Conservation (phyloP, 2,888 invertebrate genomes). For the Bedellia somnulentella region DNA sequence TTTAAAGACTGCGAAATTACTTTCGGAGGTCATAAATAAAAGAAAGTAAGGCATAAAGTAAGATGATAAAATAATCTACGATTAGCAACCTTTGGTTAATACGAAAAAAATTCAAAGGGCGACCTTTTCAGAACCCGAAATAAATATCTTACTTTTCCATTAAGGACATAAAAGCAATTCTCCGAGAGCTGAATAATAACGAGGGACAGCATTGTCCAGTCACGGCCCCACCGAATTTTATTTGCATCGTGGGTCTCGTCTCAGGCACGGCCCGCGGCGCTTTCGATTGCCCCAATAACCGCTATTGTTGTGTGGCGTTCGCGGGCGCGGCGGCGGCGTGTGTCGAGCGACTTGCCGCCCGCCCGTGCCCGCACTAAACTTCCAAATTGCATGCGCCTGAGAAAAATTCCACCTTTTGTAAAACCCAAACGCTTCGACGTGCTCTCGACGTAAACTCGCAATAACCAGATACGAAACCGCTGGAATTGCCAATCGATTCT, state of each 20-base stretch:
- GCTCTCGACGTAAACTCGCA: conserved; percentile 34
- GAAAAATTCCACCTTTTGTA: conserved; percentile 48
- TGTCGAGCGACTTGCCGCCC: conserved; percentile 12
- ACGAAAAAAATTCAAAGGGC: conserved; percentile 36
- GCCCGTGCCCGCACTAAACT: conserved; percentile 31
- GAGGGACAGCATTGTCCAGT: conserved; percentile 52
- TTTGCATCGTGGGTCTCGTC: conserved; percentile 48
- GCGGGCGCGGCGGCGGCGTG: conserved; percentile 14
- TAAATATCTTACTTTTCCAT: conserved; percentile 23
- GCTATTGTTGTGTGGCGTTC: conserved; percentile 32
- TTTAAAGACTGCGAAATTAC: too few species aligned
- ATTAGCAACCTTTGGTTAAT: too few species aligned
- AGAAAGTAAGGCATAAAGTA: too few species aligned
- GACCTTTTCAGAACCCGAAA: conserved; percentile 41
- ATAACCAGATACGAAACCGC: conserved; percentile 32
- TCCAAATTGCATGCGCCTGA: conserved; percentile 41
- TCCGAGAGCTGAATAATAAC: conserved; percentile 57
- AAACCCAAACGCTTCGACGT: conserved; percentile 36
- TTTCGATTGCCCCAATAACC: conserved; percentile 51
- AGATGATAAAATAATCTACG: too few species aligned
- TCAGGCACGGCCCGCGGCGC: conserved; percentile 20
- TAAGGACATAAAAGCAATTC: conserved; percentile 56
- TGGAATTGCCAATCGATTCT: conserved; percentile 34
- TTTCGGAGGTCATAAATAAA: too few species aligned
- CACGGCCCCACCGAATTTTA: conserved; percentile 44